Conservation (phyloP, 2,888 invertebrate species). For the Clostera curtula region DNA sequence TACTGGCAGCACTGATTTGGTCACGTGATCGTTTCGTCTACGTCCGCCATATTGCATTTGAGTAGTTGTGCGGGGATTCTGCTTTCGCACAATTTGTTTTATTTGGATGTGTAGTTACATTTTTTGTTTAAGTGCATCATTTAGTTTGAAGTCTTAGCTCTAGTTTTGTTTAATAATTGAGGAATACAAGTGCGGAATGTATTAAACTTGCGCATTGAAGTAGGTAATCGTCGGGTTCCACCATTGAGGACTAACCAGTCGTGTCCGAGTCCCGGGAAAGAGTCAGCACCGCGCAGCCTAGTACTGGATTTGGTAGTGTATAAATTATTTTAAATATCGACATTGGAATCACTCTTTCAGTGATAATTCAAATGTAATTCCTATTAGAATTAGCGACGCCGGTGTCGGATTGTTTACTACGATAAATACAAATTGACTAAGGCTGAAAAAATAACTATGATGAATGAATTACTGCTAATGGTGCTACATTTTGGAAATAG, state of each 20-base stretch:
- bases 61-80: slow-evolving; percentile 40
- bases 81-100: slow-evolving; percentile 39
- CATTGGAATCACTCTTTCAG: too few relatives aligned
- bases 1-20: slow-evolving; percentile 17
- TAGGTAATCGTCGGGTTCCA: slow-evolving; percentile 37
- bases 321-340: slow-evolving; percentile 1
- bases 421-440: too few relatives aligned
- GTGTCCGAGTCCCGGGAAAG: slow-evolving; percentile 47
- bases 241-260: slow-evolving; percentile 54
- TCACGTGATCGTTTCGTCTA: slow-evolving; percentile 46
- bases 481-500: too few relatives aligned
- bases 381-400: too few relatives aligned
- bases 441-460: too few relatives aligned
- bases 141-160: slow-evolving; percentile 14
- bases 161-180: slow-evolving; percentile 11
- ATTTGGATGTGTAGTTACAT: too few relatives aligned
- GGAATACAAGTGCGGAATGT: slow-evolving; percentile 13
- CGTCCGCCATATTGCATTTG: slow-evolving; percentile 60
- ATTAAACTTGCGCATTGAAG: slow-evolving; percentile 20
- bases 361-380: too few relatives aligned
- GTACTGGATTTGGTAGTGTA: slow-evolving; percentile 27
- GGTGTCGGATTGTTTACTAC: too few relatives aligned
- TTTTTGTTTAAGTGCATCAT: too few relatives aligned
- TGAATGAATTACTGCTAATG: too few relatives aligned
- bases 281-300: slow-evolving; percentile 35